phyloP scores from a whole-genome alignment of 2,888 invertebrate genomes.

The Drepana falcataria region DNA sequence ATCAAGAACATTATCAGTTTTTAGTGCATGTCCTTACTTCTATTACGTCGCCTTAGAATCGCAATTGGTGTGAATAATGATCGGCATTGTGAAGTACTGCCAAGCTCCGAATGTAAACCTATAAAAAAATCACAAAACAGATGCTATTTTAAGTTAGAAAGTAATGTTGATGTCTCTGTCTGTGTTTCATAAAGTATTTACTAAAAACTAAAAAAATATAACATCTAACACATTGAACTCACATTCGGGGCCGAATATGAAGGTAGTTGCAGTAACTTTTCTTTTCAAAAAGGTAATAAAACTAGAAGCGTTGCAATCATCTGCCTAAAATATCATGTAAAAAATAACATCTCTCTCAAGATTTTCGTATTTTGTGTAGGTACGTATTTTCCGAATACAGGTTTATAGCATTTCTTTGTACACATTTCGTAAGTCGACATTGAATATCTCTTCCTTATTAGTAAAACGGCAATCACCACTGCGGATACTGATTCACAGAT shows the following conservation, averaged over 20 bases:
- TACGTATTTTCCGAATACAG: no score
- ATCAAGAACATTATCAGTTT: no score
- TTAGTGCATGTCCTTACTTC: neutral
- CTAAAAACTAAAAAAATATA: no score
- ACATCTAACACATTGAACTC: neutral
- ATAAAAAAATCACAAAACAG: neutral
- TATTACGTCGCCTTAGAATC: neutral
- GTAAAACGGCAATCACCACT: neutral
- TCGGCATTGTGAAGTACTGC: neutral
- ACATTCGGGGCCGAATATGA: neutral
- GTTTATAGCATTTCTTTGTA: no score
- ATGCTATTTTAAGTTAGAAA: no score
- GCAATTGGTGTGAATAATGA: neutral
- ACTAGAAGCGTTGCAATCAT: no score
- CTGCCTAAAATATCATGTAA: no score
- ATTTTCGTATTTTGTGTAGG: no score
- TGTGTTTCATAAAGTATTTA: no score
- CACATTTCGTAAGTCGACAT: no score
- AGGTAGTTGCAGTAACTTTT: neutral
- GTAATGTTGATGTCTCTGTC: no score
- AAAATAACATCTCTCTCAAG: no score
- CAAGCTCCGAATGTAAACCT: neutral
- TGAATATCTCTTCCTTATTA: neutral
- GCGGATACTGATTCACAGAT: neutral
- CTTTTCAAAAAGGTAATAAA: neutral